phyloP scores from a whole-genome alignment of 2,113 vertebrate genomes.

The Centropristis striata region DNA sequence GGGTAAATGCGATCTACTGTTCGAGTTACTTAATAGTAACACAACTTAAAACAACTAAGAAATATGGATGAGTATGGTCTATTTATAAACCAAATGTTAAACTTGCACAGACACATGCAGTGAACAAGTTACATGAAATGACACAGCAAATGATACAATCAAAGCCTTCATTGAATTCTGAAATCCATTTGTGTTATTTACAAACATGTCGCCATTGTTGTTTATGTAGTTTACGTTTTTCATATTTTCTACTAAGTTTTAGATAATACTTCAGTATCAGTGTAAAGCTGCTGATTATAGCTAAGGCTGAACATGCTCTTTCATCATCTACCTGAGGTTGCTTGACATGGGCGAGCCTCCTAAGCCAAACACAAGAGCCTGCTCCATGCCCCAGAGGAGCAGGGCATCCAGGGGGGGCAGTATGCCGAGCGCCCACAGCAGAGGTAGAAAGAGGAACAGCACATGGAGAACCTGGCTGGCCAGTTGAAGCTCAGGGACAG shows the following conservation, averaged over 20 bases:
- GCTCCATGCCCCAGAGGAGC: conserved; percentile 96
- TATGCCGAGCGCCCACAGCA: conserved; percentile 94
- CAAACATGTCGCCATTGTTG: neutral
- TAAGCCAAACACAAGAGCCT: conserved; percentile 92
- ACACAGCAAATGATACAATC: neutral
- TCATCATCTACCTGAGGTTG: conserved; percentile 86
- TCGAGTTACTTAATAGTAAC: neutral
- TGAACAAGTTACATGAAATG: neutral
- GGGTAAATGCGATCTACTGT: neutral
- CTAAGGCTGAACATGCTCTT: neutral
- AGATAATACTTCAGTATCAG: neutral
- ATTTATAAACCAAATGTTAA: neutral
- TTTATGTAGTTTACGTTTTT: neutral
- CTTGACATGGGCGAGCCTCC: conserved; percentile 97
- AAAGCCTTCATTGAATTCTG: neutral
- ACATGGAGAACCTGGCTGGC: conserved; percentile 94
- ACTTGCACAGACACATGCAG: neutral
- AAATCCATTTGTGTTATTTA: neutral
- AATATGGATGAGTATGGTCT: neutral
- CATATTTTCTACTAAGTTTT: neutral
- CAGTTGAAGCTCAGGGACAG: conserved; percentile 88
- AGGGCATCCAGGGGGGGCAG: conserved; percentile 95
- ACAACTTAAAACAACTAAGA: neutral
- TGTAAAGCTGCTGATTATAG: neutral
- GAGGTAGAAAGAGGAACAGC: conserved; percentile 92